Conservation (phyloP, 2,113 vertebrate species). For the Mixornis gularis region DNA sequence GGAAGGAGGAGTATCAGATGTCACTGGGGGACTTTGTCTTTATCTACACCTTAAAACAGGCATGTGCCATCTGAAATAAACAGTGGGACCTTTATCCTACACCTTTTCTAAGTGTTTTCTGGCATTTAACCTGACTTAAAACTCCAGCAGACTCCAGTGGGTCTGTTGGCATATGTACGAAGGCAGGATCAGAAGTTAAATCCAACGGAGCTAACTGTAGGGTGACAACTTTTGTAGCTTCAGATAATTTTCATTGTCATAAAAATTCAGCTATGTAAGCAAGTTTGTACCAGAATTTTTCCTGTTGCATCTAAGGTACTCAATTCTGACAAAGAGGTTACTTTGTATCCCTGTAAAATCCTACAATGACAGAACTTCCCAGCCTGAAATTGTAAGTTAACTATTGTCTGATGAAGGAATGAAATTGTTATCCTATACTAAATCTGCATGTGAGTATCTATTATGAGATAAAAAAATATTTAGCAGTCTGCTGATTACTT, state of each 20-base stretch:
- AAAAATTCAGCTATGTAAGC: not conserved
- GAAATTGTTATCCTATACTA: not conserved
- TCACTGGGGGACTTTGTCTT: not conserved
- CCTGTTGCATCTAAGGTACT: not conserved
- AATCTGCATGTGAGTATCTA: not conserved
- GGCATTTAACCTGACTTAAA: not conserved
- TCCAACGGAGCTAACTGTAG: not conserved
- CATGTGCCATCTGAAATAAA: not conserved
- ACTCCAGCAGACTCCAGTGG: not conserved
- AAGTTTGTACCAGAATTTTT: not conserved
- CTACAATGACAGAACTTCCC: not conserved
- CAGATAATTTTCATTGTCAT: not conserved
- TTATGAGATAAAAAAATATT: not conserved
- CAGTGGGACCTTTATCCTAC: not conserved
- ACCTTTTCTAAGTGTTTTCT: not conserved
- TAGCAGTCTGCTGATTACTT: not conserved
- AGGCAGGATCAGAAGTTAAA: not conserved
- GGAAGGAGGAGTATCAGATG: not conserved
- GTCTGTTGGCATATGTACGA: not conserved
- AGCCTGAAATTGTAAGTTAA: slow-evolving; percentile 1
- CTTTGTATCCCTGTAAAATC: not conserved
- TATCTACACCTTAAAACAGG: not conserved
- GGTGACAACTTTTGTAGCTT: not conserved
- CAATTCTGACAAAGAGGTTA: not conserved
- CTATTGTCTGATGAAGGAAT: not conserved